Percentiles rank a stretch among this genome's conserved stretches.
Conservation (phyloP, 2,797 vertebrate genomes). For the Sorex maritimensis region DNA sequence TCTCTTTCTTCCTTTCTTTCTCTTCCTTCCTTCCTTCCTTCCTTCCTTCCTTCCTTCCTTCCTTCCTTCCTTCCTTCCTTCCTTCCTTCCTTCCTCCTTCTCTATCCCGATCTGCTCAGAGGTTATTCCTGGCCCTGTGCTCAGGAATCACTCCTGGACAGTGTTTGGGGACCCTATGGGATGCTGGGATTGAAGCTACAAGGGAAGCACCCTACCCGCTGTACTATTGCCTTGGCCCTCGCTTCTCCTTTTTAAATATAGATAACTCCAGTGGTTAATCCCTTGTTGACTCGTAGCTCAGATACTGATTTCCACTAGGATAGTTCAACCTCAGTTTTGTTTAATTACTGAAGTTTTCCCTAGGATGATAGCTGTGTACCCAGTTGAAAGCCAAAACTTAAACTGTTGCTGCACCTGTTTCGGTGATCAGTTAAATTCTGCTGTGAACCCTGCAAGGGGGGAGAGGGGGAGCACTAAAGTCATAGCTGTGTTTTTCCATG, state of each 20-base stretch:
- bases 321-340: slow-evolving; percentile 25
- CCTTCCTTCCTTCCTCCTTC: background rate
- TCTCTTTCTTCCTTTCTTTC: background rate
- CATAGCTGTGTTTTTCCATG: background rate
- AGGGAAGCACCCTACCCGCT: too few relatives aligned
- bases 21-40: background rate
- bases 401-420: background rate
- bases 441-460: background rate
- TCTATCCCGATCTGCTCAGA: too few relatives aligned
- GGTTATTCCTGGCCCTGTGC: background rate
- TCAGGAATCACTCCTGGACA: too few relatives aligned
- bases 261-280: slow-evolving; percentile 57
- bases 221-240: too few relatives aligned
- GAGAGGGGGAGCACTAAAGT: background rate
- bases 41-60: background rate
- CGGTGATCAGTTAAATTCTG: background rate
- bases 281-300: slow-evolving; percentile 45
- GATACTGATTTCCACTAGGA: slow-evolving; percentile 51
- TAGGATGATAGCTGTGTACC: background rate
- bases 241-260: background rate
- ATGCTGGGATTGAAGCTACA: too few relatives aligned
- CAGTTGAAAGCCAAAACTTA: slow-evolving; percentile 45
- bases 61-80: background rate
- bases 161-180: too few relatives aligned
- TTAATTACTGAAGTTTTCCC: slow-evolving; percentile 71